Evolutionary conservation across 2,113 vertebrate genomes (phyloP), one percentile per base, ranked within the genome.

Genomic region (Lampris megalopsis): DNA sequence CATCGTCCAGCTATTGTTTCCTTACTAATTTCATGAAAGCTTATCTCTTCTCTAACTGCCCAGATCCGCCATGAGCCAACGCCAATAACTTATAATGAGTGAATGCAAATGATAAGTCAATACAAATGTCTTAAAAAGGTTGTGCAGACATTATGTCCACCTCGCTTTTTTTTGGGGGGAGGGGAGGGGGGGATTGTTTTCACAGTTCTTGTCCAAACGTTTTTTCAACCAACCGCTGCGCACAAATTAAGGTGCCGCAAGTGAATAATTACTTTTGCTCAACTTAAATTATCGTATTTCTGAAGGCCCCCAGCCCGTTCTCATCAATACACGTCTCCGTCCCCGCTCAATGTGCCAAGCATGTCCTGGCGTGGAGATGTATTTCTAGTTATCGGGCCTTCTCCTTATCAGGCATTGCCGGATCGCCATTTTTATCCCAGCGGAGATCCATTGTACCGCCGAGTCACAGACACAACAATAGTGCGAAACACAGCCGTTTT

Each of bases 401-500:
- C 4, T 45, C 61, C 65, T 50, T 70, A 35, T 68, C 77, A 38
- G 9, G 2, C 57, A 68, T 57, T 68, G 58, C 68, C 72, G 10
- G 64, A 72, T 75, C 63, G 69, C 71, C 63, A 38, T 57, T 63
- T 63, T 65, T 52, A 47, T 68, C 68, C 13, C 58, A 81, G 61
- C 59, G 75, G 68, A 73, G 67, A 6, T 79, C 61, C 63, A 48
- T 36, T 84, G 73, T 78, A 72, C 47, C 61, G 48, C 62, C 1
- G 77, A 63, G 73, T 80, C 71, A 68, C 24, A 48, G 57, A 41
- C 36, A 56, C n/a, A 71, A 83, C 41, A 82, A 77, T 54, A 71
- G 60, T 70, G 71, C 11, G 10, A 56, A 68, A 56, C 41, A 66
- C 52, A 7, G 11, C 43, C 71, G 71, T 53, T 38, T 71, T 70